These are phyloP conservation scores for Amphipyra berbera DNA, from an alignment of 2,888 invertebrate genomes.

Conservation along the genomic window DNA sequence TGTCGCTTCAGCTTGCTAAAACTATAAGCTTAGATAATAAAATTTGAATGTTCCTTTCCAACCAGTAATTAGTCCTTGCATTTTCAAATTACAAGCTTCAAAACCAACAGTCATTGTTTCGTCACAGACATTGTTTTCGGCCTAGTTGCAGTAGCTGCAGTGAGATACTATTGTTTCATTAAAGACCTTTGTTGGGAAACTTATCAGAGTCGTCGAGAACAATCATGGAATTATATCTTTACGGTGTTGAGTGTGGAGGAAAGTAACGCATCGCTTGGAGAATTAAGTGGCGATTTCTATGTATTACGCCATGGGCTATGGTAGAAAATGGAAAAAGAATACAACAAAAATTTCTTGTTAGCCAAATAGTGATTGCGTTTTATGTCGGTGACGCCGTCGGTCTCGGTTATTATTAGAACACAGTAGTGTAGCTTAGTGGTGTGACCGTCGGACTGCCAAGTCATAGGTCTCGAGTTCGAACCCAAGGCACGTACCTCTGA, in stretches of 20 bases:
- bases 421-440: too few species aligned
- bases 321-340: too few species aligned
- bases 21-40: neutral
- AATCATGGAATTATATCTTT: constrained; percentile 39
- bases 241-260: constrained; percentile 26
- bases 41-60: constrained; percentile 25
- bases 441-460: too few species aligned
- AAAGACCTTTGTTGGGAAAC: constrained; percentile 42
- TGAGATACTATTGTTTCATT: constrained; percentile 53
- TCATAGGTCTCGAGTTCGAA: too few species aligned
- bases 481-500: too few species aligned
- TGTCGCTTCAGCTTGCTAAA: too few species aligned
- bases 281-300: constrained; percentile 21
- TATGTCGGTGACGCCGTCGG: too few species aligned
- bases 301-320: neutral
- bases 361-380: too few species aligned
- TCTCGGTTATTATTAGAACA: too few species aligned
- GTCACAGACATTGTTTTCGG: constrained; percentile 35
- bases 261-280: constrained; percentile 23
- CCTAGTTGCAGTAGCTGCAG: constrained; percentile 31
- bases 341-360: too few species aligned
- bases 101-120: constrained; percentile 37
- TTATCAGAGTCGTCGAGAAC: constrained; percentile 33
- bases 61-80: constrained; percentile 10
- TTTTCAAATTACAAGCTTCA: constrained; percentile 24